These are phyloP conservation scores for Orchestes rusci DNA, from an alignment of 2,888 invertebrate species.

Conservation along the genomic window DNA sequence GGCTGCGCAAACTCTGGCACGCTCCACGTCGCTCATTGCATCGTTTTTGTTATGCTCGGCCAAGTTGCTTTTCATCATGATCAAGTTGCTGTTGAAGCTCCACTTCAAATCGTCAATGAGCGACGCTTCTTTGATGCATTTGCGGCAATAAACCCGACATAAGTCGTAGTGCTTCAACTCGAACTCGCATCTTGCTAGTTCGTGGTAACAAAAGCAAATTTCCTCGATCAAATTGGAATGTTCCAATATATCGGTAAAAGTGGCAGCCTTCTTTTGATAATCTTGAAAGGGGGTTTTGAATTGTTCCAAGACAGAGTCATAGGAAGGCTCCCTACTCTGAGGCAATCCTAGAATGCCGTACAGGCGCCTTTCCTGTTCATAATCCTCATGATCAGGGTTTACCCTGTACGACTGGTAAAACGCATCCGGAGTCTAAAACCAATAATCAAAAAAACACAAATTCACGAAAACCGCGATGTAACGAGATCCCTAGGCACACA, in stretches of 20 bases:
- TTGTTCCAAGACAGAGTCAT: constrained; percentile 39
- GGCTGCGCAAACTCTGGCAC: constrained; percentile 36
- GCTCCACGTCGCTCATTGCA: constrained; percentile 41
- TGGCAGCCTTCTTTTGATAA: constrained; percentile 34
- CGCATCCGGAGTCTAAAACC: constrained; percentile 24
- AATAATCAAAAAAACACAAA: neutral
- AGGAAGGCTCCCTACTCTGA: constrained; percentile 36
- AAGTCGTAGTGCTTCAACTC: constrained; percentile 43
- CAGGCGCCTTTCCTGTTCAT: constrained; percentile 37
- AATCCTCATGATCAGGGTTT: constrained; percentile 29
- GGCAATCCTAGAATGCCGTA: constrained; percentile 37
- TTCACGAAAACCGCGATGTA: too few species aligned
- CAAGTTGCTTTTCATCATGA: constrained; percentile 44
- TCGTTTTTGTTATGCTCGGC: constrained; percentile 45
- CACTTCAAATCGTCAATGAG: constrained; percentile 39
- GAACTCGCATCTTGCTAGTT: constrained; percentile 42
- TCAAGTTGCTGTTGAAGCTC: constrained; percentile 43
- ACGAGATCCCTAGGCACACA: too few species aligned
- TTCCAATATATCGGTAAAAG: constrained; percentile 35
- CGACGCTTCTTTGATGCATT: constrained; percentile 39
- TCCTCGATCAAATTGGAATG: constrained; percentile 39
- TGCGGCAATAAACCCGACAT: constrained; percentile 40
- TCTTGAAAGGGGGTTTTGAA: constrained; percentile 37
- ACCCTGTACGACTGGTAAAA: constrained; percentile 44
- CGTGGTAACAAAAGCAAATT: constrained; percentile 46